A percentile compares a stretch with the other conserved stretches of the same genome.
These are phyloP conservation scores for Cheilosia grossa DNA, from an alignment of 2,888 invertebrate genomes.

Conservation along the genomic window DNA sequence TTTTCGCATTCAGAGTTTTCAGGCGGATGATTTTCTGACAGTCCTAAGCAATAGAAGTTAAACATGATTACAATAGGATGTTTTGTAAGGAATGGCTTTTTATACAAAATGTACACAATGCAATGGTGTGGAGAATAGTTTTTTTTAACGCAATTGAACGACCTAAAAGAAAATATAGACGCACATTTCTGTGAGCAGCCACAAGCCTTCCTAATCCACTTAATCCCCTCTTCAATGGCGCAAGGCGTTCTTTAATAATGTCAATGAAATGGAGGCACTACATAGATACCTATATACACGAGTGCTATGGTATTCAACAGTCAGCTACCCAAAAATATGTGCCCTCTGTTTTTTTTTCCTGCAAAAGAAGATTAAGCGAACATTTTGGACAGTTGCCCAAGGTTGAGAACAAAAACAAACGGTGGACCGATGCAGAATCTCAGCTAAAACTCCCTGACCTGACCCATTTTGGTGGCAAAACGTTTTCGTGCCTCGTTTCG, in stretches of 20 bases:
- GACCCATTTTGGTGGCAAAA: constrained; percentile 46
- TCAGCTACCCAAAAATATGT: constrained; percentile 27
- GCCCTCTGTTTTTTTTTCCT: not conserved
- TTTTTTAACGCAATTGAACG: too few species aligned
- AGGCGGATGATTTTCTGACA: constrained; percentile 92
- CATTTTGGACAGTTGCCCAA: constrained; percentile 65
- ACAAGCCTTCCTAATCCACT: not conserved
- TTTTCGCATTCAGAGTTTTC: constrained; percentile 90
- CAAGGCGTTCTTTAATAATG: not conserved
- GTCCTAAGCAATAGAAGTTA: constrained; percentile 83
- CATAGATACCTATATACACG: not conserved
- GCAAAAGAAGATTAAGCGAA: constrained; percentile 23
- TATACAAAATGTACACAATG: too few species aligned
- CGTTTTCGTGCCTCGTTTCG: constrained; percentile 11
- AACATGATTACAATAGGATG: not conserved
- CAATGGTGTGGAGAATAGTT: too few species aligned
- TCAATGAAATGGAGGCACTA: not conserved
- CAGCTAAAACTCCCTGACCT: constrained; percentile 56
- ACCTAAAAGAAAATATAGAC: too few species aligned
- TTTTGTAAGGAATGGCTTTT: too few species aligned
- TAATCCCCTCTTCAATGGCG: not conserved
- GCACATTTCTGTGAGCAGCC: not conserved
- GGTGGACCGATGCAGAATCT: constrained; percentile 28
- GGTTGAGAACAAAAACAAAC: constrained; percentile 29
- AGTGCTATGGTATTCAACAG: not conserved